These are phyloP conservation scores for Mormyrops attenuatus DNA, from an alignment of 2,797 vertebrate genomes.

Conservation along the genomic window DNA sequence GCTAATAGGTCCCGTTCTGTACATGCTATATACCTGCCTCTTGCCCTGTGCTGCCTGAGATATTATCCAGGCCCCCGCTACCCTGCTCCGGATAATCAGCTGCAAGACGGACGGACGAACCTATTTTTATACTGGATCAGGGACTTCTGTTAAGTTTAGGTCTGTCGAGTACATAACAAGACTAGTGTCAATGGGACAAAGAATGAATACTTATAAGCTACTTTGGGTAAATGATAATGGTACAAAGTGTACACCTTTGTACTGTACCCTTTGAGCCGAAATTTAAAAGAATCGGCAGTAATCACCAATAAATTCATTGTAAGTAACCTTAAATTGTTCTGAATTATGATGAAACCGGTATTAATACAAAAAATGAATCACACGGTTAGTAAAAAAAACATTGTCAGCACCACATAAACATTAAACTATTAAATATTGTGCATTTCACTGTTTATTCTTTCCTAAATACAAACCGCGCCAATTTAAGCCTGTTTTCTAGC, in stretches of 20 bases:
- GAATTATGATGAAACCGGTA: neutral
- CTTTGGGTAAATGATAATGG: neutral
- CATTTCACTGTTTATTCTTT: neutral
- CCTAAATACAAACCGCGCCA: neutral
- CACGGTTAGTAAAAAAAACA: neutral
- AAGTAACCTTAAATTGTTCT: neutral
- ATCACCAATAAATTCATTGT: neutral
- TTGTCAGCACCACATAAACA: neutral
- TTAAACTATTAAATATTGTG: neutral
- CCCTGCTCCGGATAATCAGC: neutral
- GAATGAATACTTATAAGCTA: neutral
- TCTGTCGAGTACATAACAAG: neutral
- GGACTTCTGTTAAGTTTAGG: neutral
- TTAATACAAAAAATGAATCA: neutral
- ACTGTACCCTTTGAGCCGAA: neutral
- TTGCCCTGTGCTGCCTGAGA: neutral
- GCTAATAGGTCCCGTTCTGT: neutral
- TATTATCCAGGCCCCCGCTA: neutral
- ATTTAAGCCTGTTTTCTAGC: neutral
- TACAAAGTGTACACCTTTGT: neutral
- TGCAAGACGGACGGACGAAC: neutral
- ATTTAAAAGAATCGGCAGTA: neutral
- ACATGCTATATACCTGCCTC: neutral
- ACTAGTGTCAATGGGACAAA: neutral
- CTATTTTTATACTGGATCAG: neutral